Percentiles rank a stretch among this genome's conserved stretches.
phyloP scores from a whole-genome alignment of 2,888 invertebrate genomes.

The Meganola albula region DNA sequence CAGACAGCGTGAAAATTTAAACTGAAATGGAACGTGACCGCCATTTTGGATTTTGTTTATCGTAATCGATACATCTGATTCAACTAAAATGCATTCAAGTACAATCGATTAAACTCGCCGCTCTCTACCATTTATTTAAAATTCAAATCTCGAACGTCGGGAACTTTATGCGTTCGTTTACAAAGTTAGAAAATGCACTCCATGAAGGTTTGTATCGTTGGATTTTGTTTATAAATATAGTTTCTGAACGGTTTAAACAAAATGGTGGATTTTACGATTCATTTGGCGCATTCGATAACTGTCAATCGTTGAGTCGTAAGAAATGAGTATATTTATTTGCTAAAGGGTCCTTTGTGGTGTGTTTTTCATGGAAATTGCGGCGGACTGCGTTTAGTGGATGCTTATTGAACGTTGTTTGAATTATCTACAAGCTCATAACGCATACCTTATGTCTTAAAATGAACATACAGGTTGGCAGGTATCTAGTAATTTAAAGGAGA shows the following conservation, averaged over 20 bases:
- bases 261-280: slow-evolving; percentile 42
- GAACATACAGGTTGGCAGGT: no score
- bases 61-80: slow-evolving; percentile 54
- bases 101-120: slow-evolving; percentile 69
- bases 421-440: no score
- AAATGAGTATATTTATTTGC: slow-evolving; percentile 63
- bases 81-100: slow-evolving; percentile 59
- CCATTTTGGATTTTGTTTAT: slow-evolving; percentile 43
- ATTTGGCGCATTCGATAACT: slow-evolving; percentile 60
- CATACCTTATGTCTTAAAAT: no score
- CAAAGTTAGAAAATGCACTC: slow-evolving; percentile 36
- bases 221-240: slow-evolving; percentile 9
- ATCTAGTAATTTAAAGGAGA: no score
- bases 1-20: slow-evolving; percentile 51
- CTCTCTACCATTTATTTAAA: slow-evolving; percentile 57
- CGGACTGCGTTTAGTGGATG: slow-evolving; percentile 27
- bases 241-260: slow-evolving; percentile 21
- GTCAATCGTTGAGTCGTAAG: slow-evolving; percentile 56
- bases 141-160: slow-evolving; percentile 62
- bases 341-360: slow-evolving; percentile 45
- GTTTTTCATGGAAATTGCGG: slow-evolving; percentile 59
- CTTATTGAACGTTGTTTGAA: no score
- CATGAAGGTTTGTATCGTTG: slow-evolving; percentile 3
- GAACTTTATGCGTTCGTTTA: slow-evolving; percentile 48
- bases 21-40: slow-evolving; percentile 51